These are phyloP conservation scores for Tyrophagus putrescentiae DNA, from an alignment of 1,140 invertebrate genomes.

Conservation along the genomic window DNA sequence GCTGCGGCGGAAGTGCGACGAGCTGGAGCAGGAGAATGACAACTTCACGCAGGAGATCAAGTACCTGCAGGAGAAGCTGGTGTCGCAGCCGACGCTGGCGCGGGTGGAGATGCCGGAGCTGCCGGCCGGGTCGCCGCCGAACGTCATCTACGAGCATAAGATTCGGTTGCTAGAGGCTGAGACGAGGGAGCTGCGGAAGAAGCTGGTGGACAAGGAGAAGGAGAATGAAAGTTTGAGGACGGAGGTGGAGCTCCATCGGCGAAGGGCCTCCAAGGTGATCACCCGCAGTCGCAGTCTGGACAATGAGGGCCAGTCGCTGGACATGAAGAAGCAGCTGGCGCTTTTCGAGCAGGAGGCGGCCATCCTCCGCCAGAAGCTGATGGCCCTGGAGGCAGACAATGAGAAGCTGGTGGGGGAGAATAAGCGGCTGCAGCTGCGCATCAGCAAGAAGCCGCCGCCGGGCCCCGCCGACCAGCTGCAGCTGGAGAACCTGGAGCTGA, in stretches of 20 bases:
- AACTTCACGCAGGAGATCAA: conserved; percentile 52
- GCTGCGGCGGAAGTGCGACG: conserved; percentile 61
- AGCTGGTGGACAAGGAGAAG: conserved; percentile 64
- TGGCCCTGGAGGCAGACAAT: conserved; percentile 52
- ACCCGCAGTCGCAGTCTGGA: conserved; percentile 40
- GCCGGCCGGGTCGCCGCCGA: conserved; percentile 19
- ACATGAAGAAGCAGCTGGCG: conserved; percentile 54
- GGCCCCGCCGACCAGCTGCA: conserved; percentile 35
- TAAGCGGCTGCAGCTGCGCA: conserved; percentile 40
- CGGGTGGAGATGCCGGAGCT: conserved; percentile 26
- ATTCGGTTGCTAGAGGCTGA: conserved; percentile 47
- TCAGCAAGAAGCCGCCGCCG: conserved; percentile 29
- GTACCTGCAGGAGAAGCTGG: conserved; percentile 54
- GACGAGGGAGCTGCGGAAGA: conserved; percentile 51
- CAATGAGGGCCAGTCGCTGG: conserved; percentile 35
- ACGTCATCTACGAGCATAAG: conserved; percentile 46
- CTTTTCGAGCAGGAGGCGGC: conserved; percentile 53
- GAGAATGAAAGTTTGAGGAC: conserved; percentile 56
- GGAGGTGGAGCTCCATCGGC: conserved; percentile 48
- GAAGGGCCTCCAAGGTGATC: conserved; percentile 29
- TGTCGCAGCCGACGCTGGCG: conserved; percentile 27
- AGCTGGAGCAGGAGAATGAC: conserved; percentile 62
- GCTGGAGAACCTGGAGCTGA: conserved; percentile 37
- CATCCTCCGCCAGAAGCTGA: conserved; percentile 46
- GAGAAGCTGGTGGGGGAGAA: conserved; percentile 55